Evolutionary conservation across 2,888 invertebrate species (phyloP).

Genomic region (Scaeva pyrastri): DNA sequence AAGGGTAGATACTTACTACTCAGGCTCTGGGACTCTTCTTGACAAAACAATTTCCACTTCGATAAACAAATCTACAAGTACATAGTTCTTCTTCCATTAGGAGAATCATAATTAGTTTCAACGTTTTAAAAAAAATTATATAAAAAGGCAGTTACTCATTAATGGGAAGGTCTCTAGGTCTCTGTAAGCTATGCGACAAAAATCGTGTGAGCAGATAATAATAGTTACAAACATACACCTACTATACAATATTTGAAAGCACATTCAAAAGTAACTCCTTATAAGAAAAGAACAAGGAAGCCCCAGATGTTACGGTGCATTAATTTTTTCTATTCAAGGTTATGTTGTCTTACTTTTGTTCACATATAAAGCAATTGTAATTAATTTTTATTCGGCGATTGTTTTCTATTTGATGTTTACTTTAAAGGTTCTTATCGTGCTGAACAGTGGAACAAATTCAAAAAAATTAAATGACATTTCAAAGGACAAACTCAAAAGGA

Average conservation of each 20-base stretch:
- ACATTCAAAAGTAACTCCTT: background rate
- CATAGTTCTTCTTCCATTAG: conserved; percentile 35
- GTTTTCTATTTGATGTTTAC: conserved; percentile 5
- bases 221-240: background rate
- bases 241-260: background rate
- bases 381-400: conserved; percentile 10
- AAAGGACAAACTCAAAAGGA: too few relatives aligned
- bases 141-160: conserved; percentile 7
- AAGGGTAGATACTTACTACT: conserved; percentile 19
- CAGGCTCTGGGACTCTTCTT: conserved; percentile 43
- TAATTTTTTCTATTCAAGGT: conserved; percentile 24
- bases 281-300: conserved; percentile 7
- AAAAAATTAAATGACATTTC: too few relatives aligned
- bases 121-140: background rate
- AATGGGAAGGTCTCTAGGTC: conserved; percentile 15
- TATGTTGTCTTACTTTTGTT: conserved; percentile 22
- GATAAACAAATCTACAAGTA: conserved; percentile 46
- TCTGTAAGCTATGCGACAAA: conserved; percentile 21
- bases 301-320: conserved; percentile 20
- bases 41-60: conserved; percentile 65
- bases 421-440: conserved; percentile 8
- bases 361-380: conserved; percentile 14
- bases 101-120: conserved; percentile 32
- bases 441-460: background rate
- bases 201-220: conserved; percentile 39